These are phyloP conservation scores for Sceloporus tristichus DNA, from an alignment of 2,113 vertebrate species.

Conservation along the genomic window DNA sequence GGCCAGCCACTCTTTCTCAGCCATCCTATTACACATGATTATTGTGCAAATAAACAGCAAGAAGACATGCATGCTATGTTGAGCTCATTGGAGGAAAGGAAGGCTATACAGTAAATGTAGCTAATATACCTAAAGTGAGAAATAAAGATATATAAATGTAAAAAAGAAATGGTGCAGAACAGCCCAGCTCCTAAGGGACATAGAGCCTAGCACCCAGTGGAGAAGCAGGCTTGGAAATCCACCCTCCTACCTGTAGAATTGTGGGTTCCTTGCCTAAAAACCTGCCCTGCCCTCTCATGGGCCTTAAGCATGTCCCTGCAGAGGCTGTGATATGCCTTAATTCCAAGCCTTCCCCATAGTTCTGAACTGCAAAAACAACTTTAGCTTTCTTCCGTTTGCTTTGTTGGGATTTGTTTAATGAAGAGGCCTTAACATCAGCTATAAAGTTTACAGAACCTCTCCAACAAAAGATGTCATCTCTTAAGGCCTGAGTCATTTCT, in stretches of 20 bases:
- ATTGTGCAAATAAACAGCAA: too few relatives aligned
- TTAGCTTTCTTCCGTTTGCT: conserved; percentile 16
- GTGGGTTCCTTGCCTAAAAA: background rate
- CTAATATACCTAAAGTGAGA: too few relatives aligned
- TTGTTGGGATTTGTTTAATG: conserved; percentile 11
- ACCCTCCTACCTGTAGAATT: background rate
- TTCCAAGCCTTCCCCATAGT: conserved; percentile 6
- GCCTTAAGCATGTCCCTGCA: conserved; percentile 5
- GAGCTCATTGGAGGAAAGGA: too few relatives aligned
- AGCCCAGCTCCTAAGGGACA: background rate
- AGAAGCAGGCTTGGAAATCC: background rate
- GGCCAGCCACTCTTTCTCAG: too few relatives aligned
- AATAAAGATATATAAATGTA: too few relatives aligned
- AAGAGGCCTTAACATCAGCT: background rate
- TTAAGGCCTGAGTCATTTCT: background rate
- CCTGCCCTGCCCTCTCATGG: background rate
- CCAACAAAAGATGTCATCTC: background rate
- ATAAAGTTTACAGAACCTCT: background rate
- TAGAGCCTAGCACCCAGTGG: background rate
- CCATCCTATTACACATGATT: too few relatives aligned
- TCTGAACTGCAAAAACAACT: conserved; percentile 6
- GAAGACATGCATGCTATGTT: too few relatives aligned
- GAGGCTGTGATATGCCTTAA: background rate
- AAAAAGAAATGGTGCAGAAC: background rate
- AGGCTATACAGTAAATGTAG: too few relatives aligned